Evolutionary conservation across 2,888 invertebrate species (phyloP), one percentile per base, ranked within the genome.

Genomic region (Hydrotaea cyrtoneurina): DNA sequence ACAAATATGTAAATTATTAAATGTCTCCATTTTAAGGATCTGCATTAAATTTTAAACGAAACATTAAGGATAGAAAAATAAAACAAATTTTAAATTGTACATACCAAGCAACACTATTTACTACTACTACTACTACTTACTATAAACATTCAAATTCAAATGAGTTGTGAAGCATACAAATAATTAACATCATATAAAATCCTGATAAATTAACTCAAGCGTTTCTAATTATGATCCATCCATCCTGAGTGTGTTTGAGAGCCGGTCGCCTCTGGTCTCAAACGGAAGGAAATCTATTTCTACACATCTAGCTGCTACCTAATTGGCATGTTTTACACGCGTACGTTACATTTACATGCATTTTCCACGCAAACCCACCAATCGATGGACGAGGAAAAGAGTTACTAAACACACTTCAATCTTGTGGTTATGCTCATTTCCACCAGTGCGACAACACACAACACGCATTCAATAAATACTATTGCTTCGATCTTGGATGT

Each of bases 1-100:
- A 57, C 55, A 69, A 79, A 39, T 50, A 82, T 82, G 82, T 85
- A 82, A 82, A 85, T 85, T 85, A 81, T 78, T 74, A 77, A 77
- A 79, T 64, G 75, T 43, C 26, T 76, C 77, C 76, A 76, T 81
- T 85, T 85, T 85, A 85, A 85, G 82, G 62, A 77, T 82, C 77
- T 80, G 82, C 79, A 85, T 82, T 82, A 82, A 73, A 82, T 82
- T 75, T 77, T 74, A 80, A 85, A 82, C 69, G 69, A 82, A 4
- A 69, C 59, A 81, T 46, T 82, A 85, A 82, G 53, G 55, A 64
- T 77, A 85, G 62, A 74, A 43, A 43, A 69, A 69, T 39, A 69
- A 69, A 69, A 69, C 21, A 69, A 69, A 43, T 69, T 69, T 69
- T 69, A 39, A 69, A 69, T 69, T 69, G 69, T 69, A 69, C 46